Percentiles rank a stretch among this genome's conserved stretches.
phyloP scores from a whole-genome alignment of 2,888 invertebrate species.

The Caenorhabditis macrosperma region DNA sequence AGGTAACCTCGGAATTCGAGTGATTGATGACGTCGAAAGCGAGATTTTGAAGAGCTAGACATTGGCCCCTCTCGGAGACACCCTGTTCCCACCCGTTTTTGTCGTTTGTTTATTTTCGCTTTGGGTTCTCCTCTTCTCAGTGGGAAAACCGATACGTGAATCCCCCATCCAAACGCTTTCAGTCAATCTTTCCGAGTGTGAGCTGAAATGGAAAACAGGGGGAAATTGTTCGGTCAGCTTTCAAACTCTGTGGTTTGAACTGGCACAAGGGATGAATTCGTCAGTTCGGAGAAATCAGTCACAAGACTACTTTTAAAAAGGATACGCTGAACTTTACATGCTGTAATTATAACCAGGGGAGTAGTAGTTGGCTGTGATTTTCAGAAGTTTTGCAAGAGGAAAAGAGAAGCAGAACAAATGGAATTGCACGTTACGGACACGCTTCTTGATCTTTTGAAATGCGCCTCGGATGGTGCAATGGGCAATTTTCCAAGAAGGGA shows the following conservation, averaged over 20 bases:
- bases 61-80: too few species aligned
- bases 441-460: constrained; percentile 5
- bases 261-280: neutral
- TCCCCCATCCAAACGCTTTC: neutral
- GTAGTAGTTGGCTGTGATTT: neutral
- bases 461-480: neutral
- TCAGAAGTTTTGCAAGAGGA: neutral
- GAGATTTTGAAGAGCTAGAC: too few species aligned
- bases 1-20: too few species aligned
- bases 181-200: constrained; percentile 7
- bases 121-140: constrained; percentile 32
- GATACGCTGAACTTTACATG: neutral
- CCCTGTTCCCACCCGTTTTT: constrained; percentile 36
- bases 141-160: constrained; percentile 22
- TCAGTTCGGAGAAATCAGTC: neutral
- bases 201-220: neutral
- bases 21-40: too few species aligned
- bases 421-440: constrained; percentile 3
- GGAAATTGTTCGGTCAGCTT: constrained; percentile 10
- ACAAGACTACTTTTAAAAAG: neutral
- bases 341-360: neutral
- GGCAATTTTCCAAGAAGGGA: neutral
- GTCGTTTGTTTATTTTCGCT: constrained; percentile 32
- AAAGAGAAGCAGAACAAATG: neutral
- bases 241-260: neutral